Evolutionary conservation across 1,140 invertebrate genomes (phyloP).

Genomic region (Macrobrachium nipponense): DNA sequence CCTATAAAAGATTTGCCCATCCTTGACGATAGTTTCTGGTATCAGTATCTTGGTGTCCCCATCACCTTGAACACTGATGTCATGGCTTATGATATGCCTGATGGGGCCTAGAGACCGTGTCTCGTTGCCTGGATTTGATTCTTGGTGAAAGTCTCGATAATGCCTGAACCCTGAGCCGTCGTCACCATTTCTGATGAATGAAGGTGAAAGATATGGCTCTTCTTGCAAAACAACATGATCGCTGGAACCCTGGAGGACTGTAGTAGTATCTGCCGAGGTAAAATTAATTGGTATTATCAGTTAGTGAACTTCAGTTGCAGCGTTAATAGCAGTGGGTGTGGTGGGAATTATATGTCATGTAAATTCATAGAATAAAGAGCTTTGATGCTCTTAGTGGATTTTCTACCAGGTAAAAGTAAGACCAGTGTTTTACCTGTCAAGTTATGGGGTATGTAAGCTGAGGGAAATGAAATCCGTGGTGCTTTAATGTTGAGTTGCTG

Average conservation of each 20-base stretch:
- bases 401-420: no score
- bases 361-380: no score
- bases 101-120: no score
- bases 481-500: no score
- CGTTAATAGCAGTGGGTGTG: no score
- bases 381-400: no score
- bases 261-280: neutral
- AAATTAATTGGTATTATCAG: no score
- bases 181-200: neutral
- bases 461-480: no score
- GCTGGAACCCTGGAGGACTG: neutral
- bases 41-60: constrained; percentile 5
- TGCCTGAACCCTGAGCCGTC: constrained; percentile 3
- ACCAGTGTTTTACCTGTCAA: no score
- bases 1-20: constrained; percentile 49
- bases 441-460: no score
- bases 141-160: constrained; percentile 28
- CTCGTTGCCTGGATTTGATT: neutral
- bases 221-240: neutral
- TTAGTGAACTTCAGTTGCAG: neutral
- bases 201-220: constrained; percentile 25
- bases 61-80: neutral
- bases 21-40: constrained; percentile 50
- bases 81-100: neutral
- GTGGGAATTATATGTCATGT: no score